phyloP scores from a whole-genome alignment of 1,140 invertebrate genomes.

The Sminthurinus signatus region DNA sequence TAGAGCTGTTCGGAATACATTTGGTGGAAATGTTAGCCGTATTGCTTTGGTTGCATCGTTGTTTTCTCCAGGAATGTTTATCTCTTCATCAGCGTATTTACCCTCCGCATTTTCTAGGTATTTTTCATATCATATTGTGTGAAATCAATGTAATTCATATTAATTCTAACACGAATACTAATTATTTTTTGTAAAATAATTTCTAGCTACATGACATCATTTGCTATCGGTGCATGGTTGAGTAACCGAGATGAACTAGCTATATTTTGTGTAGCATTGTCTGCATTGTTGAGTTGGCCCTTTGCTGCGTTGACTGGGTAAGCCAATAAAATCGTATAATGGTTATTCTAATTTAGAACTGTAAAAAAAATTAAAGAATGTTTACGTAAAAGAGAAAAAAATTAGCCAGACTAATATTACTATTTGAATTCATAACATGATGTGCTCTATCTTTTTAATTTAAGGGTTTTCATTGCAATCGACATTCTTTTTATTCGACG shows the following conservation, averaged over 20 bases:
- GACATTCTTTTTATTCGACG: constrained; percentile 70
- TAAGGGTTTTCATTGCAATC: constrained; percentile 73
- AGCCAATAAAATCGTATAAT: no score
- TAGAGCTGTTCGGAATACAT: constrained; percentile 78
- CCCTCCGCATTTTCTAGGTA: constrained; percentile 92
- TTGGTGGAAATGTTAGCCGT: constrained; percentile 80
- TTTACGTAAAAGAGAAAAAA: background rate
- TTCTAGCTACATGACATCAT: constrained; percentile 61
- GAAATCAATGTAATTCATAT: no score
- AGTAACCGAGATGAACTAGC: constrained; percentile 68
- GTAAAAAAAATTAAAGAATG: no score
- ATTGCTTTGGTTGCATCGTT: constrained; percentile 74
- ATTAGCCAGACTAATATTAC: background rate
- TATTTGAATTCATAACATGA: background rate
- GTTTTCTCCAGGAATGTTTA: constrained; percentile 86
- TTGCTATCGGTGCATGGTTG: constrained; percentile 82
- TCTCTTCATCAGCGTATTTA: constrained; percentile 78
- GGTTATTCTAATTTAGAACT: no score
- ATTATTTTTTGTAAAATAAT: no score
- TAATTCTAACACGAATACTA: no score
- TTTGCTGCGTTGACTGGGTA: constrained; percentile 81
- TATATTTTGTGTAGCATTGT: constrained; percentile 73
- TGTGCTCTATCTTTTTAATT: background rate
- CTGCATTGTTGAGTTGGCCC: constrained; percentile 77
- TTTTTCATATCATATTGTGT: constrained; percentile 42